Base-by-base conservation (phyloP, 37 sponge, comb jelly and placozoan genomes). In the Crambe crambe region DNA sequence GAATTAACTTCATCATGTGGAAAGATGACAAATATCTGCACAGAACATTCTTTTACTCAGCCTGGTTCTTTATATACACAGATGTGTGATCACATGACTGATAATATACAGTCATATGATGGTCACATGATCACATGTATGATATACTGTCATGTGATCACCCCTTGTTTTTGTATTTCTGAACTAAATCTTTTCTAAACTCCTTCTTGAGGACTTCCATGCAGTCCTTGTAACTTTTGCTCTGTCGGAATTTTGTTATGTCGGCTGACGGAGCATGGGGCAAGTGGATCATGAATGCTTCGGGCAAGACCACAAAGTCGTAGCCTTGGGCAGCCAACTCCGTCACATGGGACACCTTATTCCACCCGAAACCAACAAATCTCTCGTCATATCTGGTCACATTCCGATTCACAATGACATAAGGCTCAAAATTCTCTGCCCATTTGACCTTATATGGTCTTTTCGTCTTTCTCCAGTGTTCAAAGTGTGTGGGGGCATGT, bases 341-440 rank as follows among this genome's bases (percentile, higher is more conserved):
- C 89, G 87, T 96, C 18, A 90, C 87, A 77, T 94, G 92, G 3
- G 97, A 93, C 56, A 96, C 97, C 61, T 96, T 96, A 67, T 96
- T 96, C 97, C 97, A 96, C 23, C 97, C 97, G 77, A 96, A 96
- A 56, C 97, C 97, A 25, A 91, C 82, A 73, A 96, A 96, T 26
- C 89, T 68, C 23, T 56, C 64, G 34, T 93, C 91, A 61, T 90
- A 96, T 37, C 43, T 23, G 35, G 91, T 38, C 12, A 87, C 91
- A 63, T 83, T 84, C 26, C 72, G 74, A 51, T 63, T 44, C 20
- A 93, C 82, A 30, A 90, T 79, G 8, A 96, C 70, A 43, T 96
- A 96, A 12, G 97, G 97, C 79, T 96, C 97, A 80, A 74, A 96
- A 73, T 96, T 90, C n/a, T 60, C 37, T 31, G 77, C 80, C 97